Percentiles rank a stretch among this genome's conserved stretches.
Conservation (phyloP, 1,140 invertebrate species). For the Brachionus rotundiformis region DNA sequence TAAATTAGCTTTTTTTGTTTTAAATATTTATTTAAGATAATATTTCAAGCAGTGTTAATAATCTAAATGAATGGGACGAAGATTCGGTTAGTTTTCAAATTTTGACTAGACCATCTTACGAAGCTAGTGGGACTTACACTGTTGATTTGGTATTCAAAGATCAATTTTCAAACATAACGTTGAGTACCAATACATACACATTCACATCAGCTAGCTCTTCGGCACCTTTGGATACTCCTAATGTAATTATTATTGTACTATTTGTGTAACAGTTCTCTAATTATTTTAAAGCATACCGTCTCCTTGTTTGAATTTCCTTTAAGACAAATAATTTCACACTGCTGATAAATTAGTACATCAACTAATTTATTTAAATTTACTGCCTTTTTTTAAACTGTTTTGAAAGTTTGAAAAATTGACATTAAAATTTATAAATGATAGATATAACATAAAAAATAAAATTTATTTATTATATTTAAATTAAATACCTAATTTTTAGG, state of each 20-base stretch:
- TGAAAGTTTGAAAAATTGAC: too few species aligned
- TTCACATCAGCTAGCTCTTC: background rate
- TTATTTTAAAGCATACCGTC: too few species aligned
- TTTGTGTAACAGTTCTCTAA: too few species aligned
- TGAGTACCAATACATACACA: background rate
- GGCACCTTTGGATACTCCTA: background rate
- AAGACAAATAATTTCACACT: too few species aligned
- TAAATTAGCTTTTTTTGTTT: background rate
- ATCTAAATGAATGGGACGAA: background rate
- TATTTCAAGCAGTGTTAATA: background rate
- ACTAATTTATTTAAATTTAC: too few species aligned
- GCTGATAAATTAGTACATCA: too few species aligned
- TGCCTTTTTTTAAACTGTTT: too few species aligned
- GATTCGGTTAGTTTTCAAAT: constrained; percentile 47
- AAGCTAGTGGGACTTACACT: background rate
- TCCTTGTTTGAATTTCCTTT: too few species aligned
- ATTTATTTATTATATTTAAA: too few species aligned
- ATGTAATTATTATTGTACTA: constrained; percentile 1
- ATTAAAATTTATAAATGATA: too few species aligned
- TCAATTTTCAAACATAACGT: background rate
- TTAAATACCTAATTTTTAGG: too few species aligned
- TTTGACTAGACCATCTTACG: background rate
- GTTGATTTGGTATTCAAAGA: background rate
- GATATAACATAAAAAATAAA: too few species aligned
- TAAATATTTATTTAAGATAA: constrained; percentile 20